Conservation (phyloP, 2,797 vertebrate genomes). For the Garrulus glandarius region DNA sequence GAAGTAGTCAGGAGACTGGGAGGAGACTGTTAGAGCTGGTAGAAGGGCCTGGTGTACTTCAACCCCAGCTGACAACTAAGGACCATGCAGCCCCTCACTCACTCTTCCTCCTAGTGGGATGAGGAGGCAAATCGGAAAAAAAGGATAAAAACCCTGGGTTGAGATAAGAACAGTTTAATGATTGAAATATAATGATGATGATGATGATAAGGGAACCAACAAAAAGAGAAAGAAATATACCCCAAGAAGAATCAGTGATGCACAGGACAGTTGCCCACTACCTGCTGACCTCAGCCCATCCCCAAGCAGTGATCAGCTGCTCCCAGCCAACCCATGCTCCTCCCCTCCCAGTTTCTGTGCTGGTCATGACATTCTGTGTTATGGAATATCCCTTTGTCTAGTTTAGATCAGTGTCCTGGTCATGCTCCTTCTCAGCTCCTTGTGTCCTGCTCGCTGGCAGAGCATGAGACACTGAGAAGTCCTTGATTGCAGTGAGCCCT, state of each 20-base stretch:
- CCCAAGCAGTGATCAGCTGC: neutral
- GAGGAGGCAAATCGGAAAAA: neutral
- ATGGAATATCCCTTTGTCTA: neutral
- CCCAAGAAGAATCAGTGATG: neutral
- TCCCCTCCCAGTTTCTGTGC: neutral
- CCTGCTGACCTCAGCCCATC: neutral
- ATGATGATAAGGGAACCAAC: neutral
- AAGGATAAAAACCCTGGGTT: neutral
- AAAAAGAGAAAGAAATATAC: neutral
- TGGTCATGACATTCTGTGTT: neutral
- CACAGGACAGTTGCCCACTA: neutral
- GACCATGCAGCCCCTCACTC: neutral
- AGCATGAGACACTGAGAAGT: neutral
- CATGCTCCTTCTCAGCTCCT: fast-evolving
- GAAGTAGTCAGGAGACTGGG: neutral
- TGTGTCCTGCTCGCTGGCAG: neutral
- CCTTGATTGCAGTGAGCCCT: neutral
- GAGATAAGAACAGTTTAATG: neutral
- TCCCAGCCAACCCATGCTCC: neutral
- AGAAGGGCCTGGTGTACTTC: neutral
- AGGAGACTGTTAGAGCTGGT: neutral
- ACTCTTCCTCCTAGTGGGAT: too few relatives aligned
- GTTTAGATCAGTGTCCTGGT: neutral
- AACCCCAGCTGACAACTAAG: neutral
- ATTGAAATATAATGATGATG: neutral